phyloP scores from a whole-genome alignment of 2,888 invertebrate genomes.

The Eutolmus rufibarbis region DNA sequence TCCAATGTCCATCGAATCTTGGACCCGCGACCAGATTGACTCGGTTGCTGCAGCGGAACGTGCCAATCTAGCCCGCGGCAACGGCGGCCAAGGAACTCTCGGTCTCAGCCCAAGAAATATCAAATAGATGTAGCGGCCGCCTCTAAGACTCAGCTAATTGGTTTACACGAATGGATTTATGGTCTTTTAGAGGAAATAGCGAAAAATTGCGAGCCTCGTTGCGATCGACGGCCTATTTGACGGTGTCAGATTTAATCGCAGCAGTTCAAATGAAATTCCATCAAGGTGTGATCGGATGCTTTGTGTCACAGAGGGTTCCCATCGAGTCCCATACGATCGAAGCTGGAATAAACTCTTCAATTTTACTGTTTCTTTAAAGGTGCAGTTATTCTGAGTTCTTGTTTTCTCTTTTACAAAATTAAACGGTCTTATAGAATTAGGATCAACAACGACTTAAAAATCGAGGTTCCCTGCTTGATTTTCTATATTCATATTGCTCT shows the following conservation, averaged over 20 bases:
- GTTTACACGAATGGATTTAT: neutral
- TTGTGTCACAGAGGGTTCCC: neutral
- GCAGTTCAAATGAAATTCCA: neutral
- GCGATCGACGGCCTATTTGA: neutral
- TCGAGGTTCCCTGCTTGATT: too few relatives aligned
- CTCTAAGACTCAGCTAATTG: neutral
- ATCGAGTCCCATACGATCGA: neutral
- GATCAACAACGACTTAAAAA: neutral
- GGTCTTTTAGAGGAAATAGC: neutral
- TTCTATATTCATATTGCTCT: too few relatives aligned
- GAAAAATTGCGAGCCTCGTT: neutral
- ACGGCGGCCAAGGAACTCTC: neutral
- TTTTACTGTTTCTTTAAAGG: neutral
- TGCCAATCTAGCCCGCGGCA: neutral
- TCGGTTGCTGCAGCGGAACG: neutral
- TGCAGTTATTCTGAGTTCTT: neutral
- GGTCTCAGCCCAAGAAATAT: neutral
- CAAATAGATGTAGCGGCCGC: neutral
- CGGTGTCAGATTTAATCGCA: neutral
- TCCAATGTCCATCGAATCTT: neutral
- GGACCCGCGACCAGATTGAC: neutral
- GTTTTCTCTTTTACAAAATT: neutral
- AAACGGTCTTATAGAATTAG: neutral
- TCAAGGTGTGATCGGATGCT: neutral
- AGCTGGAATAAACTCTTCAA: neutral